Evolutionary conservation across 2,113 vertebrate species (phyloP), one percentile per base, ranked within the genome.

Genomic region (Eulemur rufifrons): DNA sequence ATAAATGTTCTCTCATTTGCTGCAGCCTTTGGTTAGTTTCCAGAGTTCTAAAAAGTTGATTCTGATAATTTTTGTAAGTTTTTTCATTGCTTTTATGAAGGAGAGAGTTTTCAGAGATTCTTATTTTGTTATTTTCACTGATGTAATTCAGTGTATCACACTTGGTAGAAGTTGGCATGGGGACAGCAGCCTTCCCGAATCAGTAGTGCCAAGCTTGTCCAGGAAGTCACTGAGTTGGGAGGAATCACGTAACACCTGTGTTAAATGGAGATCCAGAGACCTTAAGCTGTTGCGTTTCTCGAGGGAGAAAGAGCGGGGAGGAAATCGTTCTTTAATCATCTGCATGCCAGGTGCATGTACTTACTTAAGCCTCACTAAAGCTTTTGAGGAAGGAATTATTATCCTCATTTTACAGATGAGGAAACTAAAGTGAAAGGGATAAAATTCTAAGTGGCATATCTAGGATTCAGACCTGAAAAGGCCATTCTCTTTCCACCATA

Each of bases 31-130:
- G 68, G 23, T 56, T 69, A 37, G 68, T 71, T 71, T 83, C 25
- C 42, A 82, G 50, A 78, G 9, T 91, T 87, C 45, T 94, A 32
- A 92, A 89, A 77, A 94, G 68, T 89, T 92, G 54, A 73, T 84
- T 84, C 34, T 86, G 66, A 61, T 8, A 25, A 7, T 56, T 90
- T 78, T 39, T 69, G n/a, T 34, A 63, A 89, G 3, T 71, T 92
- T 64, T 91, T 88, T 73, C 15, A 78, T 64, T 74, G 15, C 34
- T 85, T 74, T 76, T 56, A 18, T 82, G 66, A 84, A 92, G 47
- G 74, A 76, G 34, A 69, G 52, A n/a, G 20, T 63, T 91, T 89
- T 77, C 32, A 42, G 27, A 54, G 34, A 9, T 54, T 27, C 27
- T 76, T 87, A 42, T 18, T 92, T 89, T n/a, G 29, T 86, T 59